Percentiles rank a stretch among this genome's conserved stretches.
phyloP scores from a whole-genome alignment of 2,113 vertebrate genomes.

The Urocynchramus pylzowi region DNA sequence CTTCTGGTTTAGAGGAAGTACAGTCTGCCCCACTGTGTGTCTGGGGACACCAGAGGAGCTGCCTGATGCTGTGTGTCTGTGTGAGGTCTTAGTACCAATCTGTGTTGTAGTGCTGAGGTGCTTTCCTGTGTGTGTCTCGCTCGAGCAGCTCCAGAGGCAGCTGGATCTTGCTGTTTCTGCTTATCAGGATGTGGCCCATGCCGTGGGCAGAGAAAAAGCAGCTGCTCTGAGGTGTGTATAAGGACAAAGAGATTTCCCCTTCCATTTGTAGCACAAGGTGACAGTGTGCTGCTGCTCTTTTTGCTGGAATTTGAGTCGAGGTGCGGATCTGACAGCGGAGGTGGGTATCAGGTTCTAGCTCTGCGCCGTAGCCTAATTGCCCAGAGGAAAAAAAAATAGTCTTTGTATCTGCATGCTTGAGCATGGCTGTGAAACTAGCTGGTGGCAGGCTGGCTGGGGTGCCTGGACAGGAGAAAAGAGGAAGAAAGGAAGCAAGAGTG shows the following conservation, averaged over 20 bases:
- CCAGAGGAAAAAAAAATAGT: not conserved
- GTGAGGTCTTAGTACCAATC: not conserved
- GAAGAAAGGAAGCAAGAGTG: not conserved
- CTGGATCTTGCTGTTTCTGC: not conserved
- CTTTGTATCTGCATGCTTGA: not conserved
- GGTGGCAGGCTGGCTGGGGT: not conserved
- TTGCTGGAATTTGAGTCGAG: not conserved
- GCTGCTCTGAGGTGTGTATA: not conserved
- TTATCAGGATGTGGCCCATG: not conserved
- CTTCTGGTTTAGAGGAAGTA: not conserved
- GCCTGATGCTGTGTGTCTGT: not conserved
- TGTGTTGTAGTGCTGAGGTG: not conserved
- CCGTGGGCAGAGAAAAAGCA: not conserved
- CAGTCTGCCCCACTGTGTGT: not conserved
- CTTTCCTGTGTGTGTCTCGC: not conserved
- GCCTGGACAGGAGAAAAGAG: not conserved
- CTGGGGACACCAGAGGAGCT: not conserved
- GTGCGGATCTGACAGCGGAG: not conserved
- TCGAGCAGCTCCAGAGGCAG: not conserved
- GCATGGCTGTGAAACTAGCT: not conserved
- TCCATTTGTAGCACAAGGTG: constrained; percentile 32
- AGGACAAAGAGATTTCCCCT: not conserved
- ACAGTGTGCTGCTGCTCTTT: not conserved
- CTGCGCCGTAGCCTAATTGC: not conserved
- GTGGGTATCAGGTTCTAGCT: not conserved